Evolutionary conservation across 1,140 invertebrate genomes (phyloP).

Genomic region (Palaemon carinicauda): DNA sequence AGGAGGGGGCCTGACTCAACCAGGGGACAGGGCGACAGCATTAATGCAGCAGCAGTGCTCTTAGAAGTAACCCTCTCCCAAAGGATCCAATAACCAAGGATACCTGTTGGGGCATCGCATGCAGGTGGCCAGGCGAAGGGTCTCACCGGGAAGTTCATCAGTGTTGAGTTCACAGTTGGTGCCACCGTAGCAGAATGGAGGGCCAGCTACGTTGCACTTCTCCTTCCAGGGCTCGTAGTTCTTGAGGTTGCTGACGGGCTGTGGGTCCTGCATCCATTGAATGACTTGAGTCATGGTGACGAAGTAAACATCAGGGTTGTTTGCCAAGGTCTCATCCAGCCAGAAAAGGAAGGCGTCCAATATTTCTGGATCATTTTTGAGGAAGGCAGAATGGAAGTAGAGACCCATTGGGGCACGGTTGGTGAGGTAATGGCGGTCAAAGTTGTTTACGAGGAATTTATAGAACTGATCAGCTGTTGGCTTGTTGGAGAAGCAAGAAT

Average conservation of each 20-base stretch:
- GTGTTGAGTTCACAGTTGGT: slow-evolving; percentile 82
- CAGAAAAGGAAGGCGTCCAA: slow-evolving; percentile 92
- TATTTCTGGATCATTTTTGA: slow-evolving; percentile 94
- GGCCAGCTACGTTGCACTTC: slow-evolving; percentile 84
- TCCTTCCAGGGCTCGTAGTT: slow-evolving; percentile 94
- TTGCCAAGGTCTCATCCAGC: slow-evolving; percentile 89
- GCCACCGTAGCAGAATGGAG: slow-evolving; percentile 75
- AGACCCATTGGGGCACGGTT: slow-evolving; percentile 92
- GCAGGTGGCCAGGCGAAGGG: slow-evolving; percentile 91
- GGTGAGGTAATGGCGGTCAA: slow-evolving; percentile 92
- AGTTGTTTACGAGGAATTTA: slow-evolving; percentile 95
- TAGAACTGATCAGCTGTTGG: slow-evolving; percentile 93
- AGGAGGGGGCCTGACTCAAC: too few species aligned
- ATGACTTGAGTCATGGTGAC: slow-evolving; percentile 97
- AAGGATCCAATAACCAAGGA: slow-evolving; percentile 92
- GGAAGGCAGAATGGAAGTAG: slow-evolving; percentile 95
- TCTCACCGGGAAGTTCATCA: slow-evolving; percentile 91
- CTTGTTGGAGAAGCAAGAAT: slow-evolving; percentile 90
- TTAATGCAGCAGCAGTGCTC: background rate
- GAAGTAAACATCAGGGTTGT: slow-evolving; percentile 93
- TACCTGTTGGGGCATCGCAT: slow-evolving; percentile 91
- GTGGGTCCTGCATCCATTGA: slow-evolving; percentile 95
- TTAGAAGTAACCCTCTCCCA: slow-evolving; percentile 68
- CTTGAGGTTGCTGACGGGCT: slow-evolving; percentile 83
- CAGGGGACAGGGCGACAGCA: background rate